Conservation (phyloP, 2,113 vertebrate species). For the Oriolus oriolus region DNA sequence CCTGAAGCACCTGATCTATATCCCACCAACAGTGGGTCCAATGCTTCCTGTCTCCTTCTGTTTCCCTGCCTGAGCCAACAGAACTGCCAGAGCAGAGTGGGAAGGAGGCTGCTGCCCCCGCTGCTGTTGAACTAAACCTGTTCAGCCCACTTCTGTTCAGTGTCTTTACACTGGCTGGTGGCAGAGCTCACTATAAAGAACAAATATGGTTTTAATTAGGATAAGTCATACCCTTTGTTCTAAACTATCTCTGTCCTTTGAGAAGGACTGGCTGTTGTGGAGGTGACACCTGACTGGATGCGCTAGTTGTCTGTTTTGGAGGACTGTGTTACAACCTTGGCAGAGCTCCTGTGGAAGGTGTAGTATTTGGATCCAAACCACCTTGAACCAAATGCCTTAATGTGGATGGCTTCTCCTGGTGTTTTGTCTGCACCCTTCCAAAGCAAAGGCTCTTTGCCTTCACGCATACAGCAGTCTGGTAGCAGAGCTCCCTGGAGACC, state of each 20-base stretch:
- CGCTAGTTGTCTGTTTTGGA: background rate
- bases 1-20: background rate
- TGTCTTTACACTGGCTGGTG: background rate
- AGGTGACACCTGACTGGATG: background rate
- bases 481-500: background rate
- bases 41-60: fast-evolving
- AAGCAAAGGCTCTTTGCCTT: background rate
- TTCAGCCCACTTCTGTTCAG: background rate
- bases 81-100: background rate
- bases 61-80: background rate
- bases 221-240: background rate
- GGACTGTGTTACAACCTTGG: background rate
- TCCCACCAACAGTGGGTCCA: background rate
- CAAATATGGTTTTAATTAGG: background rate
- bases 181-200: background rate
- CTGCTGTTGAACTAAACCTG: background rate
- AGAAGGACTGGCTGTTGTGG: background rate
- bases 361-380: background rate
- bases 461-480: background rate
- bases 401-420: background rate
- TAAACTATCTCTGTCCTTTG: background rate
- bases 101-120: background rate
- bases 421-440: background rate
- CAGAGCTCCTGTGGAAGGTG: background rate
- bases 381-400: background rate